Evolutionary conservation across 2,888 invertebrate genomes (phyloP).

Genomic region (Temnothorax unifasciatus): DNA sequence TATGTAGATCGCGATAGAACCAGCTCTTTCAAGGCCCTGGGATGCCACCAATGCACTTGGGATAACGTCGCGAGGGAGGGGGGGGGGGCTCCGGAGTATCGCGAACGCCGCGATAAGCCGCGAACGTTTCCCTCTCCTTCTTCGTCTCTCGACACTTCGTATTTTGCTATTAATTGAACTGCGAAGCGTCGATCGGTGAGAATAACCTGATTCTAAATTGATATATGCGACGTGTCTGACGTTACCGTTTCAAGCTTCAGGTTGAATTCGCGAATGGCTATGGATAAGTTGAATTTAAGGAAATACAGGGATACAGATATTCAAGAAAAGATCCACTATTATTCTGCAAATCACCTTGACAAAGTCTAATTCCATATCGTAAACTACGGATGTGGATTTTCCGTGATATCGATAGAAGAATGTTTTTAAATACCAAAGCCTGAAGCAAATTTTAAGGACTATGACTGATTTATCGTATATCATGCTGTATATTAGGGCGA

Average conservation of each 20-base stretch:
- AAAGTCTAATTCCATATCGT: neutral
- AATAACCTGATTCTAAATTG: neutral
- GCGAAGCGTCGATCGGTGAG: neutral
- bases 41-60: constrained; percentile 61
- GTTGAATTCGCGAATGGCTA: neutral
- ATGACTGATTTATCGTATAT: neutral
- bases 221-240: neutral
- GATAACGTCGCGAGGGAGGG: constrained; percentile 54
- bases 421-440: neutral
- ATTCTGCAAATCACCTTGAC: neutral
- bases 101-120: constrained; percentile 58
- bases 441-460: neutral
- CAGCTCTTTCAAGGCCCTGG: constrained; percentile 66
- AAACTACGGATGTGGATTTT: neutral
- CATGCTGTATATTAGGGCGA: neutral
- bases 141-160: constrained; percentile 7
- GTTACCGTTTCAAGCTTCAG: constrained; percentile 5
- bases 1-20: constrained; percentile 80
- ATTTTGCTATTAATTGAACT: constrained; percentile 41
- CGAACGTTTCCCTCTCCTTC: neutral
- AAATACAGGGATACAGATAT: neutral
- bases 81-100: constrained; percentile 35
- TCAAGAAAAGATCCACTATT: neutral
- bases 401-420: neutral
- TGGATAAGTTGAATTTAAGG: neutral